Conservation (phyloP, 2,797 vertebrate species). For the Sphaeramia orbicularis region DNA sequence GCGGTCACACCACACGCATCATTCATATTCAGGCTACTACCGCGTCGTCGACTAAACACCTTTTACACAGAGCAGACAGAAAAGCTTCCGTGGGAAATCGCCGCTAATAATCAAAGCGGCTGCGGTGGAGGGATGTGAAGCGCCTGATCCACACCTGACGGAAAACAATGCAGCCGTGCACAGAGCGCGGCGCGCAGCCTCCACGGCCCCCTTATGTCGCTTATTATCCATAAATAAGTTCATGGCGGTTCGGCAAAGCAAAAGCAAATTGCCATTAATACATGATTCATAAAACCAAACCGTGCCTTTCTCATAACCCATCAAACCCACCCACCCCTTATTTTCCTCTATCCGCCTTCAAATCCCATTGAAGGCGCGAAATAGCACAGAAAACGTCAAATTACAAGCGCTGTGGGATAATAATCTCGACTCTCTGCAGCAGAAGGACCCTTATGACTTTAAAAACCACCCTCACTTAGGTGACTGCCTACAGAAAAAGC, state of each 20-base stretch:
- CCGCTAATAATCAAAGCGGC: constrained; percentile 37
- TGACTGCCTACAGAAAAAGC: constrained; percentile 15
- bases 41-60: constrained; percentile 10
- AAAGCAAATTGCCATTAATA: constrained; percentile 58
- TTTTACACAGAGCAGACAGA: constrained; percentile 15
- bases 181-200: constrained; percentile 6
- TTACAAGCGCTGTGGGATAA: not conserved
- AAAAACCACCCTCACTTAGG: constrained; percentile 8
- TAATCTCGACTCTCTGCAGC: constrained; percentile 7
- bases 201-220: constrained; percentile 21
- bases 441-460: not conserved
- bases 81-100: not conserved
- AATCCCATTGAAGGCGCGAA: constrained; percentile 27
- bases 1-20: not conserved
- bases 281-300: constrained; percentile 53
- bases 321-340: constrained; percentile 12
- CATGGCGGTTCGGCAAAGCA: constrained; percentile 37
- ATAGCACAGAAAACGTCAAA: constrained; percentile 14
- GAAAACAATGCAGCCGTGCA: constrained; percentile 58
- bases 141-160: constrained; percentile 55
- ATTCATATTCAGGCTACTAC: not conserved
- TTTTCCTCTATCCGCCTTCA: constrained; percentile 22
- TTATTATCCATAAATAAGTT: constrained; percentile 42
- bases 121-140: constrained; percentile 24
- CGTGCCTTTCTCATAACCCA: constrained; percentile 16